Base-by-base conservation (phyloP, 2,113 vertebrate species). In the Megalops atlanticus region DNA sequence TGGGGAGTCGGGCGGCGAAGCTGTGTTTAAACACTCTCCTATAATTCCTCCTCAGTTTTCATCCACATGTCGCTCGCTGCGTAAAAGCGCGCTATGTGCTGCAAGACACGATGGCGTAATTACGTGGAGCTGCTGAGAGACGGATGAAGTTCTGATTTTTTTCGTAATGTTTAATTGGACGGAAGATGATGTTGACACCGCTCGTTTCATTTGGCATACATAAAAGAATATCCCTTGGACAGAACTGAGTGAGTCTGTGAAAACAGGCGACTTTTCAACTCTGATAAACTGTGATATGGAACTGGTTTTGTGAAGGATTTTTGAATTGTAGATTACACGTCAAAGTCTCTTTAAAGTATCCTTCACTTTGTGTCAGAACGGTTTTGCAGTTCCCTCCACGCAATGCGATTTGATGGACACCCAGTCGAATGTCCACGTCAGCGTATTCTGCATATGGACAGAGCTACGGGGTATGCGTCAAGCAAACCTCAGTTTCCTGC, bases 141-240 rank as follows among this genome's bases (percentile, higher is more conserved):
- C 18, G 16, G 70, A 24, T 73, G 70, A 27, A 73, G 14, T 4
- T 40, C 27, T 16, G 31, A 73, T 24, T 64, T 73, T 39, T 73
- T 16, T 73, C 33, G 15, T 21, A 33, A 33, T 70, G 33, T 70
- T 70, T 73, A 73, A 73, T 73, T 73, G 38, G 35, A 73, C 70
- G 24, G 70, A 73, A 73, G 38, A 73, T 73, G 15, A 73, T 39
- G 33, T 24, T 35, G 38, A 39, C 24, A n/a, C 4, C 5, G 58
- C 58, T 64, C n/a, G 58, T 64, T 64, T 64, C 58, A 64, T 64
- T 64, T 64, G 58, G n/a, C 58, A 64, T 64, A 3, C 58, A 21
- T 27, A 64, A 64, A n/a, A 64, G n/a, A 64, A 64, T 64, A 64
- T 64, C 31, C 8, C 58, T 31, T 27, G n/a, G 58, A 64, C 58